Percentiles rank a stretch among this genome's conserved stretches.
These are phyloP conservation scores for Cordilura impudica DNA, from an alignment of 2,888 invertebrate species.

Conservation along the genomic window DNA sequence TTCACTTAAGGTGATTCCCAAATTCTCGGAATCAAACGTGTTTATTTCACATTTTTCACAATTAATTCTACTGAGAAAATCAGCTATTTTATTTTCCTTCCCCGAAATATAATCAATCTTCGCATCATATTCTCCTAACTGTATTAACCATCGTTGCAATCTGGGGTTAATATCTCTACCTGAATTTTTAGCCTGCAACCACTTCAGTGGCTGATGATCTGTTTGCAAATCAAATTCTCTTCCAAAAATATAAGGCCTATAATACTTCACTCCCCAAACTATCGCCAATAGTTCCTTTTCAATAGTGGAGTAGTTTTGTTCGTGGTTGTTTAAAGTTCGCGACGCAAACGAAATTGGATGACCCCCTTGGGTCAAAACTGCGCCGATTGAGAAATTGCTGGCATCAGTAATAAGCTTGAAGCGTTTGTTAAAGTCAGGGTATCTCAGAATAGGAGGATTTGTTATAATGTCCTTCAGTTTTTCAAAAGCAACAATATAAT, in stretches of 20 bases:
- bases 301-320: slow-evolving; percentile 49
- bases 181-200: too few relatives aligned
- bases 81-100: too few relatives aligned
- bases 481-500: not conserved
- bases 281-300: slow-evolving; percentile 12
- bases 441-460: too few relatives aligned
- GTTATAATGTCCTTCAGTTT: too few relatives aligned
- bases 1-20: not conserved
- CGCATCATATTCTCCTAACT: slow-evolving; percentile 58
- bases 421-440: slow-evolving; percentile 15
- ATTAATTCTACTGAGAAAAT: slow-evolving; percentile 58
- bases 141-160: slow-evolving; percentile 56
- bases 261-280: slow-evolving; percentile 67
- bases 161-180: too few relatives aligned
- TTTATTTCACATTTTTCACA: slow-evolving; percentile 47
- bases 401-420: slow-evolving; percentile 18
- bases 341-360: slow-evolving; percentile 65
- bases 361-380: slow-evolving; percentile 40
- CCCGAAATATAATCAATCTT: too few relatives aligned
- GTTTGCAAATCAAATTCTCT: slow-evolving; percentile 59
- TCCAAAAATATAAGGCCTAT: slow-evolving; percentile 72
- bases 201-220: slow-evolving; percentile 61
- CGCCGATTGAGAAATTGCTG: slow-evolving; percentile 7
- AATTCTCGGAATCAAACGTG: not conserved
- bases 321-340: slow-evolving; percentile 66